Evolutionary conservation across 1,140 invertebrate genomes (phyloP), one percentile per base, ranked within the genome.

Genomic region (Brachionus rubens): DNA sequence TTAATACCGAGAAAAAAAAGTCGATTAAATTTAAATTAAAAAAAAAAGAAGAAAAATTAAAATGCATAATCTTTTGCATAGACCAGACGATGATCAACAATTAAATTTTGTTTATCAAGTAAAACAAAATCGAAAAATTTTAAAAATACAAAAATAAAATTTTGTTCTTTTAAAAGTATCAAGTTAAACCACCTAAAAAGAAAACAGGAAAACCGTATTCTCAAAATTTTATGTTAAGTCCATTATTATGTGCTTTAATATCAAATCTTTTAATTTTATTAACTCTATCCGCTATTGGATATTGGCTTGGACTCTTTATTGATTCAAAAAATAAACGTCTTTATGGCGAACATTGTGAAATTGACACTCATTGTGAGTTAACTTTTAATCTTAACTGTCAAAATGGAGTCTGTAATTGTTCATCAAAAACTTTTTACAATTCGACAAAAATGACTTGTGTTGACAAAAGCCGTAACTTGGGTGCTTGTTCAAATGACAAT

Each of bases 361-460:
- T 36, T 16, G 33, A 62, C 9, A 36, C 33, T 33, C 28, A 41
- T 43, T 43, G 36, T 4, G 36, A 65, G 14, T 65, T 36, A 24
- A n/a, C 21, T 24, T 1, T 21, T 9, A 1, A 2, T 10, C 43
- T 65, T 0, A 65, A 43, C 43, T 65, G 59, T 28, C 40, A 43
- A 43, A 26, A 65, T 65, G 40, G 21, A 65, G 12, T n/a, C 6
- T 65, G 59, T 43, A 65, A 43, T 65, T 65, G 59, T 19, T 24
- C 59, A 21, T 43, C 36, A 14, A 26, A 19, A 24, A 19, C 16
- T 2, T 65, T 43, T 65, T 65, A 65, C 24, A 65, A 65, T 12
- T 10, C 10, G 43, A 24, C 59, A 30, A 6, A 9, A 0, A 10
- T 28, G 7, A 6, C 24, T 12, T 65, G 59, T 43, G 9, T 24